These are phyloP conservation scores for Drosophila nigritarsus DNA, from an alignment of 2,888 invertebrate genomes.

Conservation along the genomic window DNA sequence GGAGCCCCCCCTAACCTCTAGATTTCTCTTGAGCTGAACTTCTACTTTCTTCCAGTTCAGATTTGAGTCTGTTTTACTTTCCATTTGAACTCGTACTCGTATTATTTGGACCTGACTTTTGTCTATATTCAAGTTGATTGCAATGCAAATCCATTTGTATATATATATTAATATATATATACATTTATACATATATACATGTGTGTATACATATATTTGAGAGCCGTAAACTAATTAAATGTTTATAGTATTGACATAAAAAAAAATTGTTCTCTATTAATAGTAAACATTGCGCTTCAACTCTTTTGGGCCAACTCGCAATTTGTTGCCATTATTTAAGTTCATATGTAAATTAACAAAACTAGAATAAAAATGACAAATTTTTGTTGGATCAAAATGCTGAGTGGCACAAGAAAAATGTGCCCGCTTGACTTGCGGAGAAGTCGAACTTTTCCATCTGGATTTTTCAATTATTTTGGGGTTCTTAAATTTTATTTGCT, in stretches of 20 bases:
- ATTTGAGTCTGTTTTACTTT: not conserved
- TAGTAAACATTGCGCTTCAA: constrained; percentile 7
- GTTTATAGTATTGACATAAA: constrained; percentile 14
- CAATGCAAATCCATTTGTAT: constrained; percentile 28
- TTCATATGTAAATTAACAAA: constrained; percentile 15
- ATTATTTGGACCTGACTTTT: constrained; percentile 25
- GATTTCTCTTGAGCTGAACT: not conserved
- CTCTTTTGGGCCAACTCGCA: constrained; percentile 9
- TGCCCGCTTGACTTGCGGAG: too few species aligned
- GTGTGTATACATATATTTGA: not conserved
- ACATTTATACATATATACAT: too few species aligned
- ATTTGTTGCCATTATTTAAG: constrained; percentile 7
- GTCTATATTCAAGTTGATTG: constrained; percentile 34
- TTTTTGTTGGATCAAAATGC: too few species aligned
- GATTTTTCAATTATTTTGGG: too few species aligned
- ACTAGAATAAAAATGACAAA: not conserved
- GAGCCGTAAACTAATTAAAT: constrained; percentile 26
- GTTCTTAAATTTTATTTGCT: too few species aligned
- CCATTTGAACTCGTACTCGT: constrained; percentile 21
- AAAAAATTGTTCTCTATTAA: too few species aligned
- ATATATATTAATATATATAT: too few species aligned
- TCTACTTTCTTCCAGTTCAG: not conserved
- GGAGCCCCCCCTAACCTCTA: not conserved
- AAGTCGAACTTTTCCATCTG: not conserved
- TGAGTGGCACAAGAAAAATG: too few species aligned